These are phyloP conservation scores for Diabrotica balteata DNA, from an alignment of 2,888 invertebrate species.

Conservation along the genomic window DNA sequence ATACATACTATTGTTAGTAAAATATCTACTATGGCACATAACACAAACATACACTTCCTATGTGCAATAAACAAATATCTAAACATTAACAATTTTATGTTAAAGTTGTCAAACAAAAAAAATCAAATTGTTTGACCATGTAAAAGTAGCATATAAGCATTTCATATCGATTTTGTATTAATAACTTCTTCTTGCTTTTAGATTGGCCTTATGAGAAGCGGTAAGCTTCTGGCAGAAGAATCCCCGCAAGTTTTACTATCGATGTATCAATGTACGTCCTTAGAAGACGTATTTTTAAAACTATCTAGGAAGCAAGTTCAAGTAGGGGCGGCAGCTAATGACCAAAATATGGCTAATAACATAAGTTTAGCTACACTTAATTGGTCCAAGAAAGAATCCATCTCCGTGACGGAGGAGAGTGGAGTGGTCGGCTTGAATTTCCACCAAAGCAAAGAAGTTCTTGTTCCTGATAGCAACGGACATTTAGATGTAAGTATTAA, in stretches of 20 bases:
- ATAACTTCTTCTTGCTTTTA: constrained; percentile 53
- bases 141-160: too few relatives aligned
- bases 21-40: too few relatives aligned
- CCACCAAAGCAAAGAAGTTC: constrained; percentile 89
- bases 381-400: constrained; percentile 82
- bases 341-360: constrained; percentile 75
- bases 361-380: constrained; percentile 82
- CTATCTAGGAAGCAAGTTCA: constrained; percentile 82
- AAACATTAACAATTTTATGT: too few relatives aligned
- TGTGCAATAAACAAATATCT: too few relatives aligned
- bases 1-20: too few relatives aligned
- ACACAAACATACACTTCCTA: too few relatives aligned
- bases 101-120: too few relatives aligned
- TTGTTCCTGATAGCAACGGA: constrained; percentile 79
- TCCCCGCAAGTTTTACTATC: constrained; percentile 83
- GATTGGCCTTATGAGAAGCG: constrained; percentile 96
- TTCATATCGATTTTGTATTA: too few relatives aligned
- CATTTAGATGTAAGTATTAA: constrained; percentile 65
- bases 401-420: constrained; percentile 85
- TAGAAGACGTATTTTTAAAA: constrained; percentile 94
- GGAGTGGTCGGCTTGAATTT: constrained; percentile 89
- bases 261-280: constrained; percentile 81
- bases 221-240: constrained; percentile 88
- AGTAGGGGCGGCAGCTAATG: constrained; percentile 56
- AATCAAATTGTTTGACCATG: too few relatives aligned